Base-by-base conservation (phyloP, 2,888 invertebrate species). In the Pyralis farinalis region DNA sequence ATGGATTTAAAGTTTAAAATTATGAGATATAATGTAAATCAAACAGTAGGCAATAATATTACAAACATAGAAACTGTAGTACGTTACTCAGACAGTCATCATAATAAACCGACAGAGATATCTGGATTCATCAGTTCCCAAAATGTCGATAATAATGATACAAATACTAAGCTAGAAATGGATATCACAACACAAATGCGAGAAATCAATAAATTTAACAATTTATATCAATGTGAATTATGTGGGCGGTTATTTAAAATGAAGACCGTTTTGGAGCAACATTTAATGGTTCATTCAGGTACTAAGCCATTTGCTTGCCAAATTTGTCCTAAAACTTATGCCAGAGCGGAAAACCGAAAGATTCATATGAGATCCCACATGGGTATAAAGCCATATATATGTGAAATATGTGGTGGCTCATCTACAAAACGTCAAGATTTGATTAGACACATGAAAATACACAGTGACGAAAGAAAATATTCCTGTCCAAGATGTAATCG, bases 291-390 rank as follows among this genome's bases (percentile, higher is more conserved):
- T 3, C 84, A 86, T 54, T 53, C 68, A 11, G 70, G 66, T 1
- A 69, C 71, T 12, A 81, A 72, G 51, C 56, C 58, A 27, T 76
- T 65, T 46, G 62, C 67, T 40, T 87, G 87, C 50, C 51, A 64
- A 9, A 39, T 75, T 22, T 87, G 87, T 46, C 46, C 63, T 12
- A 66, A 74, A 44, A 63, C 54, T 29, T 87, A 83, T 50, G 72
- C 75, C 1, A 72, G 85, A 48, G 66, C 69, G 2, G 79, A 78
- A 9, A 79, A 82, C 51, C 63, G 87, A 37, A 75, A 74, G 12
- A 84, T 90, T 40, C 91, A 91, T 49, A 83, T 84, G 70, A 69
- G 89, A 47, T 74, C 75, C 1, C 91, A 91, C 49, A 78, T 81
- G 1, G 90, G 90, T 3, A 76, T 80, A 22, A 75, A 81, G 30